Base-by-base conservation (phyloP, 2,113 vertebrate species). In the Elephantulus edwardii region DNA sequence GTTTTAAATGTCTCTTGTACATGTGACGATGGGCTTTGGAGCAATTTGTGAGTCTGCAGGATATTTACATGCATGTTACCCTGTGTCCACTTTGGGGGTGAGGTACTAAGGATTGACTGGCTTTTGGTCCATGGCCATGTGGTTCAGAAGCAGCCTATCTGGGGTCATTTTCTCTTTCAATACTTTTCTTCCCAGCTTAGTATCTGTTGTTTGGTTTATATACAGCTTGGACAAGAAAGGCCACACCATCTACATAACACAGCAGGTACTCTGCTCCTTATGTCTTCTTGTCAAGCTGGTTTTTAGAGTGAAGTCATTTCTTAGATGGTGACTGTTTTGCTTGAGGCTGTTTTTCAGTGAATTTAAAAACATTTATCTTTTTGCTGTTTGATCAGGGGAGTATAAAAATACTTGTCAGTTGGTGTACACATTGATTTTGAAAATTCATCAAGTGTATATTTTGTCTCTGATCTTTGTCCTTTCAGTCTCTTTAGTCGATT, bases 401-500 rank as follows among this genome's bases (percentile, higher is more conserved):
- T 84, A 81, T 87, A 84, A 93, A 95, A 95, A 92, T 93, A 84
- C 35, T 91, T 95, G 62, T 64, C 75, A 75, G 90, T 95, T 91
- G 74, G 77, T 82, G 64, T 90, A 33, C n/a, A 70, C 62, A 24
- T 89, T 82, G 64, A n/a, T 92, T 95, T 94, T 94, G 56, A 87
- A 93, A 86, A 91, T 50, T 52, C 26, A 56, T 19, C 76, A 79
- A 91, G 71, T 72, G 26, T 52, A 20, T 2, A 58, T 46, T 93
- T 90, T 89, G 46, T 48, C 54, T 90, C 0, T 90, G 77, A 93
- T 90, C 28, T 76, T 91, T 68, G 20, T 68, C 71, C 64, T 87
- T 91, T 89, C 72, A 80, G 44, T 77, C 38, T 93, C 86, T 95
- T 66, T 86, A 48, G 33, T 66, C 28, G 22, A 54, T 8, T 38